Evolutionary conservation across 2,113 vertebrate genomes (phyloP).

Genomic region (Cyprinus carpio): DNA sequence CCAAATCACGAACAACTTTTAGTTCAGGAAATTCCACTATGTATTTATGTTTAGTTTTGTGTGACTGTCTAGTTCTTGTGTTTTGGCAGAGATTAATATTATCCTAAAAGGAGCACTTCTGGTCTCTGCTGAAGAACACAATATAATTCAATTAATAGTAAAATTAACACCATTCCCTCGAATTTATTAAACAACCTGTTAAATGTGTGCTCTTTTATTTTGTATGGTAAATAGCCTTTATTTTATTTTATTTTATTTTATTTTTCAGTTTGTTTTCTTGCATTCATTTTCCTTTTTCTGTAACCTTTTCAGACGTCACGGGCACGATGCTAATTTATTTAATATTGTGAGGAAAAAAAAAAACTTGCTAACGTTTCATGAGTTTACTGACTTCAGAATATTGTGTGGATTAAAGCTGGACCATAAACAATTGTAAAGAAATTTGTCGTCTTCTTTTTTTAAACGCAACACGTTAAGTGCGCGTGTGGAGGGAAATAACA

Average conservation of each 20-base stretch:
- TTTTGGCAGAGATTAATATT: slow-evolving; percentile 37
- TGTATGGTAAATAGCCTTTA: slow-evolving; percentile 3
- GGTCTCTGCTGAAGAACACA: slow-evolving; percentile 44
- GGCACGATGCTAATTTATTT: slow-evolving; percentile 76
- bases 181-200: slow-evolving; percentile 18
- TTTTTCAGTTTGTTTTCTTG: slow-evolving; percentile 5
- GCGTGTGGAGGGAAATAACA: background rate
- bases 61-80: slow-evolving; percentile 37
- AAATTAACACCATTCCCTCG: slow-evolving; percentile 26
- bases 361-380: slow-evolving; percentile 80
- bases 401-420: slow-evolving; percentile 85
- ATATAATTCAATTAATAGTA: background rate
- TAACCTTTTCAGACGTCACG: slow-evolving; percentile 48
- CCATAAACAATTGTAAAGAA: slow-evolving; percentile 43
- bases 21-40: slow-evolving; percentile 9
- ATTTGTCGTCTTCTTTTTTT: slow-evolving; percentile 13
- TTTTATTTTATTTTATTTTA: slow-evolving; percentile 28
- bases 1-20: slow-evolving; percentile 39
- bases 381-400: slow-evolving; percentile 78
- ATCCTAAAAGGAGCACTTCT: slow-evolving; percentile 55
- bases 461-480: background rate
- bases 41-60: slow-evolving; percentile 32
- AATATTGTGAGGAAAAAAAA: slow-evolving; percentile 62
- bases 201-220: slow-evolving; percentile 14
- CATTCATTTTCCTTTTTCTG: slow-evolving; percentile 40